A percentile compares a stretch with the other conserved stretches of the same genome.
phyloP scores from a whole-genome alignment of 2,113 vertebrate genomes.

The Lasiurus borealis region DNA sequence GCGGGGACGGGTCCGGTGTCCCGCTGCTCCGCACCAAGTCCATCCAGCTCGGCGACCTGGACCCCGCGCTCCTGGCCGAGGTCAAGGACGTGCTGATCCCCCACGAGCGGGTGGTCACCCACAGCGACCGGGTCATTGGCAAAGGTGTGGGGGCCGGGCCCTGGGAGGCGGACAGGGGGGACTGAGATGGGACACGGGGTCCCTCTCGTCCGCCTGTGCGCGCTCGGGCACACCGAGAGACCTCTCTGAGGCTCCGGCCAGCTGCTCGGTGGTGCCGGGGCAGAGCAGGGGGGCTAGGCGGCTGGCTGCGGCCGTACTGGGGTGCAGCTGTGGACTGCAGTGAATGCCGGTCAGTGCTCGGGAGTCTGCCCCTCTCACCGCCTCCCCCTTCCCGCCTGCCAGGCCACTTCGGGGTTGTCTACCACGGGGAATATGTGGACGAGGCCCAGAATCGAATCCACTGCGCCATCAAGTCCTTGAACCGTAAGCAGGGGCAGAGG shows the following conservation, averaged over 20 bases:
- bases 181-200: neutral
- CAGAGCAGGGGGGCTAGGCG: too few species aligned
- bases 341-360: neutral
- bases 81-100: conserved; percentile 98
- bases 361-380: neutral
- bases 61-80: conserved; percentile 92
- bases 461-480: conserved; percentile 96
- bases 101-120: conserved; percentile 90
- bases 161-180: neutral
- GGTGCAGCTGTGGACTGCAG: neutral
- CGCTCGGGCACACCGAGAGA: neutral
- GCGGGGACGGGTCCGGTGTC: conserved; percentile 82
- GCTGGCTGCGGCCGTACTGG: too few species aligned
- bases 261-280: too few species aligned
- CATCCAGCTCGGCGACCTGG: conserved; percentile 91
- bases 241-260: neutral
- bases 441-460: conserved; percentile 89
- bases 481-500: conserved; percentile 64
- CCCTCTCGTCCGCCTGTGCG: neutral
- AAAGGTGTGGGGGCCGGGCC: conserved; percentile 88
- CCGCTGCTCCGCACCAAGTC: conserved; percentile 91
- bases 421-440: conserved; percentile 94
- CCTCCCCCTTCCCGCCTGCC: neutral
- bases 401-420: conserved; percentile 98
- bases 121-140: conserved; percentile 94